phyloP scores from a whole-genome alignment of 2,888 invertebrate species.

The Drosophila histrio region DNA sequence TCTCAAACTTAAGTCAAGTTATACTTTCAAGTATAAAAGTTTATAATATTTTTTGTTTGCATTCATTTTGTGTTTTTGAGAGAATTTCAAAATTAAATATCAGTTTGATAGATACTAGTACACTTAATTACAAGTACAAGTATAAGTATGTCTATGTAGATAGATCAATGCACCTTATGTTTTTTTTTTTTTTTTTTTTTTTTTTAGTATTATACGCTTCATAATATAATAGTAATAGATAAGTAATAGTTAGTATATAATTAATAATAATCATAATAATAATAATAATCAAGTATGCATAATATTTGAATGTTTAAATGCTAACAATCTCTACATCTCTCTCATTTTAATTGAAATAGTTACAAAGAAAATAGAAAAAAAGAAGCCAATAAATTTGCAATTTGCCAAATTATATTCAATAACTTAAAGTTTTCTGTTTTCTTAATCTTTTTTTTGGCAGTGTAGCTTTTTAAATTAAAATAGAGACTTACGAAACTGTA shows the following conservation, averaged over 20 bases:
- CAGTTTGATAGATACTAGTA: constrained; percentile 48
- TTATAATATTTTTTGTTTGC: constrained; percentile 15
- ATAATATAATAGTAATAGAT: constrained; percentile 31
- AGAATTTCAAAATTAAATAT: constrained; percentile 53
- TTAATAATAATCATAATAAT: constrained; percentile 33
- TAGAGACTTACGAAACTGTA: background rate
- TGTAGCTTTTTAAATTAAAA: constrained; percentile 54
- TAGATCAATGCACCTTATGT: constrained; percentile 66
- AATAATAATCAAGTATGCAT: constrained; percentile 37
- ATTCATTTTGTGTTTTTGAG: constrained; percentile 27
- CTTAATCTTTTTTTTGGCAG: constrained; percentile 60
- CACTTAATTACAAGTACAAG: constrained; percentile 39
- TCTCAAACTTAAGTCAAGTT: constrained; percentile 50
- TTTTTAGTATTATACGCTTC: constrained; percentile 28
- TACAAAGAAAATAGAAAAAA: no score
- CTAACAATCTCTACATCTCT: constrained; percentile 79
- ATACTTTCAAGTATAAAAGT: constrained; percentile 67
- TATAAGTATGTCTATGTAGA: constrained; percentile 44
- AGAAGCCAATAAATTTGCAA: constrained; percentile 8
- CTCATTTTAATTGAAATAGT: constrained; percentile 50
- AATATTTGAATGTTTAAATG: constrained; percentile 55
- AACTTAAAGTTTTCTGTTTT: constrained; percentile 22
- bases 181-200: no score
- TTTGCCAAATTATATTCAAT: constrained; percentile 11
- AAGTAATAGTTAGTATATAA: constrained; percentile 17